These are phyloP conservation scores for Peromyscus californicus DNA, from an alignment of 2,113 vertebrate species.

Conservation along the genomic window DNA sequence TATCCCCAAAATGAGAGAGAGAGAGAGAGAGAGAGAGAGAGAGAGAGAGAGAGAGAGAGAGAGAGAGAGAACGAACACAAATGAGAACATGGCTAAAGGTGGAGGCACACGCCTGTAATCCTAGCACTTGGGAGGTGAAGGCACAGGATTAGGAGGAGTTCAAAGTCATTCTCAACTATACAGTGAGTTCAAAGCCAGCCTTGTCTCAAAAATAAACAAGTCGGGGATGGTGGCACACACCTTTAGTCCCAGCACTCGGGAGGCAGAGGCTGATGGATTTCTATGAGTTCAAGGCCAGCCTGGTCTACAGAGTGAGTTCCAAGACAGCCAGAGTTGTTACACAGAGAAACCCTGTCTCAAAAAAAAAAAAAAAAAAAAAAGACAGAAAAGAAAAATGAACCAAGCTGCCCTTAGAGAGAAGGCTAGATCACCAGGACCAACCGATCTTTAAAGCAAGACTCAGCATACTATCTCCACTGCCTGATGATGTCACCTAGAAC, in stretches of 20 bases:
- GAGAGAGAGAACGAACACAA: not conserved
- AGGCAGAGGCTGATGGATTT: too few relatives aligned
- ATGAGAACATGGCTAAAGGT: not conserved
- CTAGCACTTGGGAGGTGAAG: not conserved
- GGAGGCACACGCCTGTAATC: not conserved
- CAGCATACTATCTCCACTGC: not conserved
- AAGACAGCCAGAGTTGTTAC: not conserved
- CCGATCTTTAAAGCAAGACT: not conserved
- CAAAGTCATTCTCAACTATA: not conserved
- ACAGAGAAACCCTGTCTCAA: not conserved
- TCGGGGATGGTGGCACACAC: fast-evolving
- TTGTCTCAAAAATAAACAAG: not conserved
- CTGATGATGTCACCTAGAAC: constrained; percentile 29
- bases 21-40: not conserved
- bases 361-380: not conserved
- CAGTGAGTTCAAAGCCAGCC: not conserved
- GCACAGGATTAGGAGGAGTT: not conserved
- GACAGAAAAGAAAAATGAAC: not conserved
- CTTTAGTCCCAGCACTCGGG: too few relatives aligned
- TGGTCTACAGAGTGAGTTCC: not conserved
- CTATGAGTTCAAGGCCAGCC: not conserved
- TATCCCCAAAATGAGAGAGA: not conserved
- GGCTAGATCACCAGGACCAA: not conserved
- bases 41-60: not conserved
- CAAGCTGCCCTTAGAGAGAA: not conserved